Percentiles rank a stretch among this genome's conserved stretches.
These are phyloP conservation scores for Lasioglossum leucozonium DNA, from an alignment of 2,888 invertebrate species.

Conservation along the genomic window DNA sequence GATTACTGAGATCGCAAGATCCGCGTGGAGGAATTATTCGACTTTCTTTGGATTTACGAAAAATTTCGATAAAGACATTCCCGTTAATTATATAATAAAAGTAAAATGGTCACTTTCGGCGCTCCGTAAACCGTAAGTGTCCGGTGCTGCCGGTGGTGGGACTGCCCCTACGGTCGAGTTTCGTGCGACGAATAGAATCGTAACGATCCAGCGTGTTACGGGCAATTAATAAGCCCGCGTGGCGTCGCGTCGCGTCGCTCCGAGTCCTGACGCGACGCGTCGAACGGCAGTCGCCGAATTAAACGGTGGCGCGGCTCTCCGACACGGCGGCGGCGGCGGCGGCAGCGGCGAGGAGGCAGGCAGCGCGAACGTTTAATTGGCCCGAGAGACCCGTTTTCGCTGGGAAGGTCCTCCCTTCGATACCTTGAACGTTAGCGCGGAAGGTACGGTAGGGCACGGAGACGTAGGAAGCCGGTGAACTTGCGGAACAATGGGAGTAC, in stretches of 20 bases:
- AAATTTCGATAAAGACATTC: background rate
- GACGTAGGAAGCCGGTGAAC: background rate
- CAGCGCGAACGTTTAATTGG: constrained; percentile 6
- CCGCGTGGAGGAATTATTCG: no score
- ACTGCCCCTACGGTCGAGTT: background rate
- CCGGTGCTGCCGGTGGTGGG: no score
- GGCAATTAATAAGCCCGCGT: constrained; percentile 11
- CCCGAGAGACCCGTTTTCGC: constrained; percentile 23
- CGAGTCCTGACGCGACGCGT: background rate
- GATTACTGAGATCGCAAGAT: no score
- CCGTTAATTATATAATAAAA: background rate
- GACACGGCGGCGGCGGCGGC: no score
- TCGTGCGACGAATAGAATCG: background rate
- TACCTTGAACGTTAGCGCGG: background rate
- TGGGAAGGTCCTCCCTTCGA: background rate
- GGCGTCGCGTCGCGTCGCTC: background rate
- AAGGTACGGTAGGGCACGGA: background rate
- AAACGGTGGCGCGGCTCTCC: constrained; percentile 1
- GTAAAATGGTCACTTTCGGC: background rate
- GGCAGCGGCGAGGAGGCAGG: background rate
- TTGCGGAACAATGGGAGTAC: background rate
- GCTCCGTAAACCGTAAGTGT: background rate
- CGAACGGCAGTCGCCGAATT: constrained; percentile 17
- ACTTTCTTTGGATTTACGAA: no score
- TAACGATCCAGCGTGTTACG: constrained; percentile 4